Conservation (phyloP, 2,797 vertebrate genomes). For the Eurystomus glaucurus region DNA sequence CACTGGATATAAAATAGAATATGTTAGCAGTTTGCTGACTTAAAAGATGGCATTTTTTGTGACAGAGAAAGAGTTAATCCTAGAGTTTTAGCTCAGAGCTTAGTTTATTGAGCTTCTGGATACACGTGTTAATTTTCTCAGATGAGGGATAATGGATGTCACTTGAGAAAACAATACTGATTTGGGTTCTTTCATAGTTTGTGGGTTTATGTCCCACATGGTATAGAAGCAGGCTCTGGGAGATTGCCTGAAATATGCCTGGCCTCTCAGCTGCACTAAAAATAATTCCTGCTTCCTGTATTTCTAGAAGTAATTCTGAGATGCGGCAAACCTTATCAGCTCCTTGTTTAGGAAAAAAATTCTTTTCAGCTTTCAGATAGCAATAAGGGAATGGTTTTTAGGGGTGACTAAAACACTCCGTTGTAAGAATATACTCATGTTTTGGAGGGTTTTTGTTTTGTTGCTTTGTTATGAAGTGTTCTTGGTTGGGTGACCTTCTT, state of each 20-base stretch:
- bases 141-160: constrained; percentile 74
- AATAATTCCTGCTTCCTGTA: constrained; percentile 70
- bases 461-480: background rate
- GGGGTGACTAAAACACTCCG: background rate
- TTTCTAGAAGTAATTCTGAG: constrained; percentile 54
- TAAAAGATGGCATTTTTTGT: constrained; percentile 7
- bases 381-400: background rate
- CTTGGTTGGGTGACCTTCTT: constrained; percentile 56
- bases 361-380: constrained; percentile 2
- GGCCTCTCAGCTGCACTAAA: constrained; percentile 73
- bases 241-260: constrained; percentile 73
- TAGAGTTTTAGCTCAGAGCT: constrained; percentile 61
- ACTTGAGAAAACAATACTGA: constrained; percentile 75
- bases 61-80: constrained; percentile 45
- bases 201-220: constrained; percentile 74
- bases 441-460: background rate
- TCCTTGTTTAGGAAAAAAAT: constrained; percentile 36
- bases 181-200: constrained; percentile 75
- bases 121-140: constrained; percentile 76
- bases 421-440: background rate
- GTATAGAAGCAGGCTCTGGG: constrained; percentile 59
- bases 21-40: constrained; percentile 1
- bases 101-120: constrained; percentile 69
- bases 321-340: constrained; percentile 38
- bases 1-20: constrained; percentile 15